A percentile compares a stretch with the other conserved stretches of the same genome.
These are phyloP conservation scores for Daubentonia madagascariensis DNA, from an alignment of 2,113 vertebrate genomes.

Conservation along the genomic window DNA sequence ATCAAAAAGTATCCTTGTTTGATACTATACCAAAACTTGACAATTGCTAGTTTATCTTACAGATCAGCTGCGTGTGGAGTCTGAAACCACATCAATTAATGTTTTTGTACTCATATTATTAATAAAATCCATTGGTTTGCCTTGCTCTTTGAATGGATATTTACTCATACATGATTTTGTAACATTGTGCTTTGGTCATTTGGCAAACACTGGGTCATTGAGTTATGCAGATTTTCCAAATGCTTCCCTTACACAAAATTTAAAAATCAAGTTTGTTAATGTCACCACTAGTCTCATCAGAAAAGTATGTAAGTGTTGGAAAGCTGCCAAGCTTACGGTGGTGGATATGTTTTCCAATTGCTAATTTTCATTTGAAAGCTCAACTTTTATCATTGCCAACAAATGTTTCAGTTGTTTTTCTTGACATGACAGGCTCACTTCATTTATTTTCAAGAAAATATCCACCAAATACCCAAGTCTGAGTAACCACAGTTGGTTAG, in stretches of 20 bases:
- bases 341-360: background rate
- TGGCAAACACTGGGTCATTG: background rate
- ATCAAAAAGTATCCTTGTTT: background rate
- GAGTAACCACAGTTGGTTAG: background rate
- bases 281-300: background rate
- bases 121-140: background rate
- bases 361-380: background rate
- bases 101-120: background rate
- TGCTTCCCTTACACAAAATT: background rate
- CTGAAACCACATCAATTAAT: background rate
- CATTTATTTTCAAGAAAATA: background rate
- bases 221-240: background rate
- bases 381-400: background rate
- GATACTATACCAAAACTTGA: background rate
- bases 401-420: background rate
- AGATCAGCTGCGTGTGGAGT: background rate
- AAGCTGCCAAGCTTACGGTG: background rate
- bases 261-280: background rate
- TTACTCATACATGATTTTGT: background rate
- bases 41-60: background rate
- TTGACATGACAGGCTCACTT: background rate
- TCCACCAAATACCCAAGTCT: background rate
- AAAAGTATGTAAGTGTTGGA: background rate
- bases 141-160: background rate
- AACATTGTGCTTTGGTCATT: background rate